A percentile compares a stretch with the other conserved stretches of the same genome.
Evolutionary conservation across 2,888 invertebrate genomes (phyloP).

Genomic region (Marronus borbonicus): DNA sequence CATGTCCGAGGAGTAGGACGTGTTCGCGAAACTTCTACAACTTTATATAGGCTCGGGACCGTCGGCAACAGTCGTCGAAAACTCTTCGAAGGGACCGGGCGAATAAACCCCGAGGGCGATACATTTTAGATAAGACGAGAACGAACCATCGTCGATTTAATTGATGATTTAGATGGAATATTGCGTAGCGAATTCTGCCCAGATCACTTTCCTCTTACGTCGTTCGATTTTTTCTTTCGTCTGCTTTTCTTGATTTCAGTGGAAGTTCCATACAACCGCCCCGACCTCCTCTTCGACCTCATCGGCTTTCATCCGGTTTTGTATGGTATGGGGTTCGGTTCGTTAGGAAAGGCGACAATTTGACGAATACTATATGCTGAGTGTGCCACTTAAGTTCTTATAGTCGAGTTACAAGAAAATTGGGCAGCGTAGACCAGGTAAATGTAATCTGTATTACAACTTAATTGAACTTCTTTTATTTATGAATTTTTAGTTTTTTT

Average conservation of each 20-base stretch:
- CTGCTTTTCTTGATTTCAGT: constrained; percentile 26
- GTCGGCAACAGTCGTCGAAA: constrained; percentile 18
- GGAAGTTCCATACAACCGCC: not conserved
- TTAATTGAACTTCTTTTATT: too few relatives aligned
- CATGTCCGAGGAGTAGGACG: constrained; percentile 12
- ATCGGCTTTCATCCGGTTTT: not conserved
- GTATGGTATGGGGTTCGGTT: not conserved
- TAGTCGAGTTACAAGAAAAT: too few relatives aligned
- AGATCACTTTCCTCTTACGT: not conserved
- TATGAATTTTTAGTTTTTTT: too few relatives aligned
- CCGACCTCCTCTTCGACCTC: not conserved
- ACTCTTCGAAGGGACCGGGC: constrained; percentile 24
- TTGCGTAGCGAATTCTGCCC: constrained; percentile 6
- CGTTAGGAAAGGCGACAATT: not conserved
- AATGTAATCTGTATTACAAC: too few relatives aligned
- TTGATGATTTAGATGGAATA: constrained; percentile 54
- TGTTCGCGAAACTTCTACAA: constrained; percentile 13
- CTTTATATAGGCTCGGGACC: constrained; percentile 10
- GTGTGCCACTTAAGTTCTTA: too few relatives aligned
- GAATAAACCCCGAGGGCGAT: constrained; percentile 48
- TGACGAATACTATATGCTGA: not conserved
- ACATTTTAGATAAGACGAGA: constrained; percentile 53
- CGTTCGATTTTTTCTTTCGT: constrained; percentile 1
- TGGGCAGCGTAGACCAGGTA: too few relatives aligned
- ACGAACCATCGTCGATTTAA: constrained; percentile 49